phyloP scores from a whole-genome alignment of 2,113 vertebrate species.

The Thryonomys swinderianus region DNA sequence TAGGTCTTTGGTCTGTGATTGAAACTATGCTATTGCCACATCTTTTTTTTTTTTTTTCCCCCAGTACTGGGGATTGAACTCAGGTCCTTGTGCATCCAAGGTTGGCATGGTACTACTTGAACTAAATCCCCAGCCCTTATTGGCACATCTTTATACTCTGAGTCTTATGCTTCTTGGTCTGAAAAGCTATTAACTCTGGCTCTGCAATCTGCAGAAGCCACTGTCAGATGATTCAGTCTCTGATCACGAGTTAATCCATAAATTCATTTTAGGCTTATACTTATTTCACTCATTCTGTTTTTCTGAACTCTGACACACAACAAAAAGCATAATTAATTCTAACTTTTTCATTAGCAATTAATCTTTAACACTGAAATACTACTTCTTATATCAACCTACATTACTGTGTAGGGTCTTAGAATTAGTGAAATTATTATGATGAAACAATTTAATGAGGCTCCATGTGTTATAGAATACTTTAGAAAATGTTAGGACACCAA shows the following conservation, averaged over 20 bases:
- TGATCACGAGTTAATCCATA: too few species aligned
- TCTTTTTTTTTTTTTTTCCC: too few species aligned
- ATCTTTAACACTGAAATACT: neutral
- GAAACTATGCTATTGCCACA: too few species aligned
- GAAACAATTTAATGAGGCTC: neutral
- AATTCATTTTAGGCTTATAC: neutral
- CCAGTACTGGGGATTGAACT: too few species aligned
- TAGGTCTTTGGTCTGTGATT: neutral
- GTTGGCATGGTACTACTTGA: too few species aligned
- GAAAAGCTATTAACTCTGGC: neutral
- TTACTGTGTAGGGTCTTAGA: neutral
- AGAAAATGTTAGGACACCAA: neutral
- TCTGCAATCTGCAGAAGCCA: too few species aligned
- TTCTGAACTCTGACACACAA: neutral
- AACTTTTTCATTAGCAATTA: neutral
- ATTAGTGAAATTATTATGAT: neutral
- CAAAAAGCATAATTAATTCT: neutral
- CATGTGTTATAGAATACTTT: neutral
- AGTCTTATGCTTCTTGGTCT: neutral
- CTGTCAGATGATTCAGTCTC: neutral
- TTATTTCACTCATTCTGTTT: neutral
- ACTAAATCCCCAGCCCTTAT: too few species aligned
- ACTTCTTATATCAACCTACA: neutral
- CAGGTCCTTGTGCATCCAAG: too few species aligned
- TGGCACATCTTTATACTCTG: too few species aligned